Evolutionary conservation across 2,113 vertebrate species (phyloP).

Genomic region (Xenus cinereus): DNA sequence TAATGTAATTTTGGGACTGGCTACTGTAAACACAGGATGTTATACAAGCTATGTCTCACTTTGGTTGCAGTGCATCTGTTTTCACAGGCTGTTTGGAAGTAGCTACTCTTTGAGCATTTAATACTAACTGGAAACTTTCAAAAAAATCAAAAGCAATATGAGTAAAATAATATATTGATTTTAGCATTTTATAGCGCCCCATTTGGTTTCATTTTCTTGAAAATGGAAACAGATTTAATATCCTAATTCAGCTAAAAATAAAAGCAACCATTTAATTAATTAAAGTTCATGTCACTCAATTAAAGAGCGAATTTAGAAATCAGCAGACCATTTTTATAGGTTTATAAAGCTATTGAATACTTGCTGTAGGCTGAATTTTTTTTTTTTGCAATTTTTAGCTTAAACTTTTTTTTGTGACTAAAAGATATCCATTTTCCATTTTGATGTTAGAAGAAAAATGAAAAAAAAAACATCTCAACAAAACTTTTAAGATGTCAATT

Average conservation of each 20-base stretch:
- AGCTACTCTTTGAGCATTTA: neutral
- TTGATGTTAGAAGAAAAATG: neutral
- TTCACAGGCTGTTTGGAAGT: neutral
- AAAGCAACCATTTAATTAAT: slow-evolving; percentile 36
- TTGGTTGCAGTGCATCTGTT: neutral
- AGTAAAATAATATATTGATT: neutral
- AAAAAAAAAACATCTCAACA: neutral
- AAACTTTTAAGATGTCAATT: neutral
- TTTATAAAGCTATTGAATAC: neutral
- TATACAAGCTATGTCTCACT: neutral
- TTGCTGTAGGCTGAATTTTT: neutral
- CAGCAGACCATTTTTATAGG: neutral
- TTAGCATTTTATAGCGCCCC: neutral
- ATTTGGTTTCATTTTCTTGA: neutral
- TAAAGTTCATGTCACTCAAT: slow-evolving; percentile 33
- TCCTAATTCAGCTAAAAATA: slow-evolving; percentile 30
- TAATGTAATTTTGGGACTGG: neutral
- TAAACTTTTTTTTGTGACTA: neutral
- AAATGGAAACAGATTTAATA: neutral
- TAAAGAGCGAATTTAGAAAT: neutral
- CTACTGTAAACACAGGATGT: neutral
- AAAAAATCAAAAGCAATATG: neutral
- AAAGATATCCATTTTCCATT: neutral
- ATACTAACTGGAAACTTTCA: neutral
- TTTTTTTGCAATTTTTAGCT: neutral